These are phyloP conservation scores for Orchesella cincta DNA, from an alignment of 1,140 invertebrate species.

Conservation along the genomic window DNA sequence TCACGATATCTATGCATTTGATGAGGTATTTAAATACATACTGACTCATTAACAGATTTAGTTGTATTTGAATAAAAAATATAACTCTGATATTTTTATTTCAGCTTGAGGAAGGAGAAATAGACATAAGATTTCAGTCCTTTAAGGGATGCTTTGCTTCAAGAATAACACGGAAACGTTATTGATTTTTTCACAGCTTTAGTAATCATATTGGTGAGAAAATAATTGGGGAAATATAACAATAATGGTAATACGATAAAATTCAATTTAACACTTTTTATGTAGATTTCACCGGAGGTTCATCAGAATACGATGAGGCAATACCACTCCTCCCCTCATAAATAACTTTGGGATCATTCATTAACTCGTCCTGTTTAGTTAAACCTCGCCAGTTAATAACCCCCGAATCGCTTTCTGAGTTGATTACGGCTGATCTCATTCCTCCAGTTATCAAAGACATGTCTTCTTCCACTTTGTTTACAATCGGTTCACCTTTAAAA, in stretches of 20 bases:
- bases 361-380: conserved; percentile 31
- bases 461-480: conserved; percentile 34
- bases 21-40: conserved; percentile 47
- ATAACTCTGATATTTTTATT: background rate
- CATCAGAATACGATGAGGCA: conserved; percentile 42
- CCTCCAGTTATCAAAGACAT: conserved; percentile 45
- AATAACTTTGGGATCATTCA: conserved; percentile 26
- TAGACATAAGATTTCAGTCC: conserved; percentile 51
- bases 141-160: conserved; percentile 52
- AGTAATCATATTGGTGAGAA: too few relatives aligned
- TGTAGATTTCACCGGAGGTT: conserved; percentile 34
- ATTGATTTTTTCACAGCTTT: too few relatives aligned
- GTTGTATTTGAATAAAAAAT: background rate
- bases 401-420: background rate
- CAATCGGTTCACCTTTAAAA: conserved; percentile 27
- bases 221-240: too few relatives aligned
- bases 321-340: conserved; percentile 48
- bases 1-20: conserved; percentile 50
- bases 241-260: background rate
- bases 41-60: background rate
- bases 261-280: background rate
- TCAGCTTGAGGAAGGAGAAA: conserved; percentile 53
- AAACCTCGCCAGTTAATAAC: conserved; percentile 45
- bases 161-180: conserved; percentile 43
- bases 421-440: conserved; percentile 25